These are phyloP conservation scores for Phalacrocorax brasilianus DNA, from an alignment of 2,113 vertebrate species.

Conservation along the genomic window DNA sequence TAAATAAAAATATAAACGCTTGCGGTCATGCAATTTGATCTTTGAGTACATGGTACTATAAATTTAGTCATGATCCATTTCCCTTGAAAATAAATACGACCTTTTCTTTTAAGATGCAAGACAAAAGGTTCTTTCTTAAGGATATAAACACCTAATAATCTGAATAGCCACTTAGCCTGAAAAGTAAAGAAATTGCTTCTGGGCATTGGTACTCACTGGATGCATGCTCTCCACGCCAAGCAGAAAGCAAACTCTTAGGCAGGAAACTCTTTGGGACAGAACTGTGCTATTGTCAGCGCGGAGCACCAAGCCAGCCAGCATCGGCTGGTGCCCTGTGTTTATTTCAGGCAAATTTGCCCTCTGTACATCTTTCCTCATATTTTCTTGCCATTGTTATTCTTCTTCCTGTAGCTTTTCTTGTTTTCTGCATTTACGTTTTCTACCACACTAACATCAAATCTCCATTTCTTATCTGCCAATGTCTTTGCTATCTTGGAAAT, in stretches of 20 bases:
- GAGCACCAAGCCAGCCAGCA: neutral
- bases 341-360: neutral
- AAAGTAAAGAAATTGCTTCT: neutral
- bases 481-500: neutral
- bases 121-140: constrained; percentile 6
- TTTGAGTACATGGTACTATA: constrained; percentile 6
- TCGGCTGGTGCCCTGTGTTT: neutral
- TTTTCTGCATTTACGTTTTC: neutral
- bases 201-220: neutral
- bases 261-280: neutral
- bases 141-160: neutral
- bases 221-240: neutral
- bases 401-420: neutral
- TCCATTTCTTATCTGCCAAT: neutral
- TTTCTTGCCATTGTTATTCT: neutral
- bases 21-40: neutral
- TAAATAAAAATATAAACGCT: constrained; percentile 53
- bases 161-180: neutral
- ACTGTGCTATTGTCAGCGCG: neutral
- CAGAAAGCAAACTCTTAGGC: neutral
- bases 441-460: neutral
- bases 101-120: neutral
- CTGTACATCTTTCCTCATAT: neutral
- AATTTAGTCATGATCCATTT: constrained; percentile 38
- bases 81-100: constrained; percentile 16